These are phyloP conservation scores for Plusia festucae DNA, from an alignment of 2,888 invertebrate genomes.

Conservation along the genomic window DNA sequence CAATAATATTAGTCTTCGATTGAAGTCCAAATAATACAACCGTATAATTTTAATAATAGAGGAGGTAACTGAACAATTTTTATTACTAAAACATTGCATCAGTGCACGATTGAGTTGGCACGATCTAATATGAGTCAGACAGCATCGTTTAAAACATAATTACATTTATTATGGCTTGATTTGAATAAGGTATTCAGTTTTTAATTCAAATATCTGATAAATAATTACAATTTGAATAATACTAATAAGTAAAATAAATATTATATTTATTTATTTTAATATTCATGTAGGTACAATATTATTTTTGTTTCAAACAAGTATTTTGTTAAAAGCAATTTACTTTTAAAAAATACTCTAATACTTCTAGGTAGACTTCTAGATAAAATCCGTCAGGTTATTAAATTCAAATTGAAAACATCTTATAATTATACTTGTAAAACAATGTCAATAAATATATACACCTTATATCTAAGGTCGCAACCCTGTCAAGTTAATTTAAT, in stretches of 20 bases:
- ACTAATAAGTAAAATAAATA: neutral
- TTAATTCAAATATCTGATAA: constrained; percentile 5
- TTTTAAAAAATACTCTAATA: neutral
- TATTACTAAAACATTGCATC: constrained; percentile 35
- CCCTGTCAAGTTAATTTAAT: neutral
- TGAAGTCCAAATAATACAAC: constrained; percentile 10
- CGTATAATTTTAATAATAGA: constrained; percentile 21
- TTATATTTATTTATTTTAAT: too few relatives aligned
- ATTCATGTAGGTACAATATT: neutral
- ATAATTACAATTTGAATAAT: neutral
- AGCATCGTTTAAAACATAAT: constrained; percentile 29
- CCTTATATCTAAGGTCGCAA: neutral
- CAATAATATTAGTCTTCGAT: constrained; percentile 21
- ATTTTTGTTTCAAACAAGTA: neutral
- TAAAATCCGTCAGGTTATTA: neutral
- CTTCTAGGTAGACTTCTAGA: neutral
- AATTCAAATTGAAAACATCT: neutral
- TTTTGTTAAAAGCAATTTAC: too few relatives aligned
- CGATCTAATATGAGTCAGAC: constrained; percentile 36
- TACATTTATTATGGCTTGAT: constrained; percentile 20
- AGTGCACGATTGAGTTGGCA: constrained; percentile 41
- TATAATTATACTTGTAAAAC: neutral
- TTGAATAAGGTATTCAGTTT: constrained; percentile 13
- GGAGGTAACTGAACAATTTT: constrained; percentile 17
- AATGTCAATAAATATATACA: neutral